These are phyloP conservation scores for Grantiella picta DNA, from an alignment of 2,113 vertebrate species.

Conservation along the genomic window DNA sequence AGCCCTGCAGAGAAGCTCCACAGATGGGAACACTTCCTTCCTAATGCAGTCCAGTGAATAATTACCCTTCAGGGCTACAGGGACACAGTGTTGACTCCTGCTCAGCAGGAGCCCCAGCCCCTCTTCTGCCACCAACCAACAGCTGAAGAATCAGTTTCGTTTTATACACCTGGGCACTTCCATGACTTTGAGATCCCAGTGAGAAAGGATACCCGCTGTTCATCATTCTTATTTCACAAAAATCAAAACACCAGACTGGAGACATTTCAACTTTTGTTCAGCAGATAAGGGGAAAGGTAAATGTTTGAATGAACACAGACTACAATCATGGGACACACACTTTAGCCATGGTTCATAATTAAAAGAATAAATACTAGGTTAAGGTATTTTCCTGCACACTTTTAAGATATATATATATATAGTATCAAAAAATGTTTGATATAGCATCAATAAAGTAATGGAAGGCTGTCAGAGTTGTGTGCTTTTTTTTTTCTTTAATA, in stretches of 20 bases:
- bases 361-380: neutral
- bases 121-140: neutral
- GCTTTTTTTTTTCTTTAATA: neutral
- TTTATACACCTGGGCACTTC: neutral
- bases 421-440: neutral
- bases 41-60: accelerated
- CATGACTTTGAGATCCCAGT: neutral
- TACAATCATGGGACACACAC: neutral
- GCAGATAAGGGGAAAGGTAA: neutral
- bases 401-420: neutral
- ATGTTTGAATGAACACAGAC: neutral
- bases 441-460: neutral
- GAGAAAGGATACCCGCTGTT: neutral
- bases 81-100: neutral
- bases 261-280: neutral
- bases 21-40: neutral
- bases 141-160: neutral
- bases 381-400: neutral
- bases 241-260: neutral
- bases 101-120: neutral
- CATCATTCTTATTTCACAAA: neutral
- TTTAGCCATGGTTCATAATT: neutral
- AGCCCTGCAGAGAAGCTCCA: neutral
- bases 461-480: neutral
- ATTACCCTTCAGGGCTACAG: neutral